Conservation (phyloP, 2,113 vertebrate genomes). For the Caretta caretta region DNA sequence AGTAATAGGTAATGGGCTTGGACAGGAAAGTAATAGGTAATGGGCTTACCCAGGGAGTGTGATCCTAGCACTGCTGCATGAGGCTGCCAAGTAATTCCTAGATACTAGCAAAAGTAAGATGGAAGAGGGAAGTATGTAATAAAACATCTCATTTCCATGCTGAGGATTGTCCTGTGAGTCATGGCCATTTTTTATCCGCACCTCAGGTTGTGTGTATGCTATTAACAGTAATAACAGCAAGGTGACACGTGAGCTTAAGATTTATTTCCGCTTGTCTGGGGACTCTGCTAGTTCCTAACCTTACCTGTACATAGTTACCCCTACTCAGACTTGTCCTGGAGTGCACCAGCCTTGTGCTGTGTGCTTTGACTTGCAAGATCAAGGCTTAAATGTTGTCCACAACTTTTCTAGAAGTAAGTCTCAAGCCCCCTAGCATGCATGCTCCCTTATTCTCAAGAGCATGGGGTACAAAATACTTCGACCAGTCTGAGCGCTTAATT, state of each 20-base stretch:
- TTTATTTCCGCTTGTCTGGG: not conserved
- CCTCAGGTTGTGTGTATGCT: not conserved
- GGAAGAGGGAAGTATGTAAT: not conserved
- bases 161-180: rapidly evolving
- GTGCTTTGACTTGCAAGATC: not conserved
- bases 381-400: not conserved
- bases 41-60: rapidly evolving
- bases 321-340: not conserved
- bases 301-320: not conserved
- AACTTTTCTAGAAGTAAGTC: not conserved
- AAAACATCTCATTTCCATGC: not conserved
- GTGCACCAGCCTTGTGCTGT: not conserved
- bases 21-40: not conserved
- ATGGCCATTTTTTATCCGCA: not conserved
- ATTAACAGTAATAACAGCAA: not conserved
- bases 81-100: not conserved
- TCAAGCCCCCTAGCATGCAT: not conserved
- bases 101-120: not conserved
- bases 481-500: not conserved
- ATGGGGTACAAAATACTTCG: not conserved
- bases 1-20: not conserved
- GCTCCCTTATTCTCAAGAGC: not conserved
- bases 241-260: not conserved
- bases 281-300: not conserved
- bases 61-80: rapidly evolving